Evolutionary conservation across 2,888 invertebrate species (phyloP).

Genomic region (Parelbella ahira): DNA sequence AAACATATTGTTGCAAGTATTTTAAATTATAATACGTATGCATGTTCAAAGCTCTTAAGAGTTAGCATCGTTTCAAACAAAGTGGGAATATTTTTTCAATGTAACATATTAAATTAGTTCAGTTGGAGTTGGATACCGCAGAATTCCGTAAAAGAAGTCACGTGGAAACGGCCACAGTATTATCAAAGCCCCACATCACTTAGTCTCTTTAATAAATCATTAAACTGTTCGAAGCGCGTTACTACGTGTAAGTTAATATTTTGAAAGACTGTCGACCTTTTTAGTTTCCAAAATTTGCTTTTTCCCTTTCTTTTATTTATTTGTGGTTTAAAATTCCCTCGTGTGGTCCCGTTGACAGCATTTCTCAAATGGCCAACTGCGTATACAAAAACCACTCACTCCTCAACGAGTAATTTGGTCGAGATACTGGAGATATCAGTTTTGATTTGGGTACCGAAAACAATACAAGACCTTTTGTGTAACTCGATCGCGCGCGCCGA

Average conservation of each 20-base stretch:
- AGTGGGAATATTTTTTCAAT: too few species aligned
- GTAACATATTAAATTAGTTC: slow-evolving; percentile 9
- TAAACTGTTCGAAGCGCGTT: slow-evolving; percentile 53
- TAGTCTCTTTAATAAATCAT: slow-evolving; percentile 55
- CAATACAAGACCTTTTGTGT: slow-evolving; percentile 71
- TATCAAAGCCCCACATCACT: slow-evolving; percentile 50
- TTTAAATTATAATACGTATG: too few species aligned
- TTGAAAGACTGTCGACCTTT: slow-evolving; percentile 39
- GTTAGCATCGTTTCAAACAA: too few species aligned
- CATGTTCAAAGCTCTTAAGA: too few species aligned
- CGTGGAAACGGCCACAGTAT: slow-evolving; percentile 51
- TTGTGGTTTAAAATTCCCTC: slow-evolving; percentile 45
- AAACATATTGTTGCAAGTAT: too few species aligned
- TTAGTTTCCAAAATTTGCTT: slow-evolving; percentile 37
- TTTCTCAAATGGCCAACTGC: slow-evolving; percentile 8
- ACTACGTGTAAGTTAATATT: slow-evolving; percentile 64
- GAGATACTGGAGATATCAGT: slow-evolving; percentile 66
- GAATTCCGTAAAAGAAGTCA: slow-evolving; percentile 50
- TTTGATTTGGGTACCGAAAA: slow-evolving; percentile 68
- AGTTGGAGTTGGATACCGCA: slow-evolving; percentile 34
- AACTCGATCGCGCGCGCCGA: slow-evolving; percentile 62
- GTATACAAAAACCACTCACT: slow-evolving; percentile 40
- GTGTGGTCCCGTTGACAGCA: slow-evolving; percentile 28
- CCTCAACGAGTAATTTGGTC: slow-evolving; percentile 65
- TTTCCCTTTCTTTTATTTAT: slow-evolving; percentile 29